Percentiles rank a stretch among this genome's conserved stretches.
These are phyloP conservation scores for Erannis defoliaria DNA, from an alignment of 2,888 invertebrate genomes.

Conservation along the genomic window DNA sequence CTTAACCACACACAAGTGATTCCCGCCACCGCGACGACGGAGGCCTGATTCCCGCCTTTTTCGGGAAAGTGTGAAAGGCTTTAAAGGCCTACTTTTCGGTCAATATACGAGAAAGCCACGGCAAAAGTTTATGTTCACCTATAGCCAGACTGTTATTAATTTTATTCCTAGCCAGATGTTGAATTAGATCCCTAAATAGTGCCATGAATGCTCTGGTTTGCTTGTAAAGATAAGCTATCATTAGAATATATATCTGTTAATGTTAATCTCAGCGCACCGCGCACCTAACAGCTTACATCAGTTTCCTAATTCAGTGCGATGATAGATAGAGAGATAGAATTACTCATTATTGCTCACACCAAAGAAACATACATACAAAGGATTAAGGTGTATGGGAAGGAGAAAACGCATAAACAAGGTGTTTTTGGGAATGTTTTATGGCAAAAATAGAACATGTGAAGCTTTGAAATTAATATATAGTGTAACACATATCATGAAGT, in stretches of 20 bases:
- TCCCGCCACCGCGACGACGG: neutral
- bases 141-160: neutral
- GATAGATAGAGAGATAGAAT: no score
- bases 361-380: no score
- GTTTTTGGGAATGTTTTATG: no score
- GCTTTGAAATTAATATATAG: no score
- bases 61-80: neutral
- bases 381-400: no score
- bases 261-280: no score
- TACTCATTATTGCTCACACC: no score
- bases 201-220: neutral
- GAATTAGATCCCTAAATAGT: neutral
- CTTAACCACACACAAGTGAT: neutral
- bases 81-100: neutral
- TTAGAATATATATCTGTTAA: neutral
- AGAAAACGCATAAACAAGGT: no score
- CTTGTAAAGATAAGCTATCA: neutral
- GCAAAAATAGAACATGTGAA: no score
- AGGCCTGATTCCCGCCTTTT: constrained; percentile 34
- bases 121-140: neutral
- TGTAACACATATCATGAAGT: no score
- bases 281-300: neutral
- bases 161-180: neutral
- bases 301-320: no score
- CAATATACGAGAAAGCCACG: neutral